Base-by-base conservation (phyloP, 1,140 invertebrate species). In the Neodiprion pinetum region DNA sequence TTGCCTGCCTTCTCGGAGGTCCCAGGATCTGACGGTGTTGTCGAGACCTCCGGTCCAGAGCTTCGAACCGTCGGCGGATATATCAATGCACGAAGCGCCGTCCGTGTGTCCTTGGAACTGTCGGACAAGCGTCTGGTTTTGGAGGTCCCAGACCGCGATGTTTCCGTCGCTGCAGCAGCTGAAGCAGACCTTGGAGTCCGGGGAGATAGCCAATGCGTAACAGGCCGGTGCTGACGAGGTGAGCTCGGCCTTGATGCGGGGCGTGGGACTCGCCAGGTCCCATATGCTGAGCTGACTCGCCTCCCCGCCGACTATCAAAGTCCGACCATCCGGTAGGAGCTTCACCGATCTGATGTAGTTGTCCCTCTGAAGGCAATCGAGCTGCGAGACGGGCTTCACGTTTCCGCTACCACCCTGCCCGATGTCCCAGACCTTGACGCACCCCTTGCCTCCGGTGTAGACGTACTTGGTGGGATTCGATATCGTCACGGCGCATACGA, bases 111-210 rank as follows among this genome's bases (percentile, higher is more conserved):
- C 97, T 92, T 93, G 96, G 89, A 98, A 96, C 85, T 98, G 96
- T 79, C 96, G 90, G 50, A 99, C 96, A 79, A 98, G 89, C 4
- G 94, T 94, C 89, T 98, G 96, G 88, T 97, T 98, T 85, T 97
- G 96, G 1, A 99, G 88, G 89, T 99, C 97, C 97, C 97, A 99
- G 21, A 99, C 96, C 5, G 97, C 96, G 77, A 99, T 98, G 86
- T 98, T 97, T 28, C 98, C 98, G 88, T 99, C 97, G 77, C 96
- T 97, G 90, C 97, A 98, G 88, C 98, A 99, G 84, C 96, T 98
- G 89, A 98, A 99, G 90, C 97, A 98, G 81, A 95, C 95, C 90
- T 98, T 97, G 0, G 95, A 96, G 82, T 97, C 96, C 0, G 95
- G 95, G 74, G 94, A 95, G 73, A 98, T 96, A 8, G 96, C 96